A percentile compares a stretch with the other conserved stretches of the same genome.
Evolutionary conservation across 2,113 vertebrate species (phyloP).

Genomic region (Blennius ocellaris): DNA sequence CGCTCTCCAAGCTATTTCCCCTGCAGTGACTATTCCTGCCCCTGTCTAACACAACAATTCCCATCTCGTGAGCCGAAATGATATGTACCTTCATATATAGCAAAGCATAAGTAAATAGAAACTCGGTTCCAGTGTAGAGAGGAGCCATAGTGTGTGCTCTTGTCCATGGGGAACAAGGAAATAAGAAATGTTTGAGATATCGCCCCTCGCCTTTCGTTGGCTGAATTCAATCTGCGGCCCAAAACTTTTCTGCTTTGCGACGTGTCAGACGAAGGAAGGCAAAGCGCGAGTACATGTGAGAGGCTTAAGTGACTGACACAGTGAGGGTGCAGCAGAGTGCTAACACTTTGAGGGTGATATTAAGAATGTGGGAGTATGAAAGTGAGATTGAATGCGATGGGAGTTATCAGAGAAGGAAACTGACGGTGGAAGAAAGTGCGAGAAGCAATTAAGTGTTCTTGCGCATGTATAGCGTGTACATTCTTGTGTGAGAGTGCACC

Average conservation of each 20-base stretch:
- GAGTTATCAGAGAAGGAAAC: conserved; percentile 28
- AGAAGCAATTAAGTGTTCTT: conserved; percentile 45
- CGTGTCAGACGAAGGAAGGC: conserved; percentile 10
- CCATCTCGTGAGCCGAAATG: conserved; percentile 35
- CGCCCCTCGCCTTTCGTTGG: conserved; percentile 34
- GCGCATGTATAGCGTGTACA: conserved; percentile 1
- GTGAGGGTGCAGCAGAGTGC: conserved; percentile 46
- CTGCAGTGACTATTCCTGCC: conserved; percentile 31
- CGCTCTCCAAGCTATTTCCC: conserved; percentile 10
- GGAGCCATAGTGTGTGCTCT: conserved; percentile 8
- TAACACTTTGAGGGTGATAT: conserved; percentile 52
- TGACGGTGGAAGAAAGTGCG: conserved; percentile 47
- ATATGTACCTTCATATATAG: conserved; percentile 25
- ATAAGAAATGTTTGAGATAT: conserved; percentile 45
- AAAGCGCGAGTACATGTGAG: conserved; percentile 42
- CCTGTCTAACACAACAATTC: conserved; percentile 18
- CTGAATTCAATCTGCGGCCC: conserved; percentile 45
- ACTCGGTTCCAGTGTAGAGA: conserved; percentile 15
- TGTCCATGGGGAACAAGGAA: conserved; percentile 12
- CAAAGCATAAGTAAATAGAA: conserved; percentile 46
- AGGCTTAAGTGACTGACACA: conserved; percentile 52
- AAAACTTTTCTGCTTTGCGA: conserved; percentile 45
- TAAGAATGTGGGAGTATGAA: conserved; percentile 58
- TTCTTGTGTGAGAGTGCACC: conserved; percentile 8
- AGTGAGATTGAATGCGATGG: conserved; percentile 44